Evolutionary conservation across 2,888 invertebrate genomes (phyloP).

Genomic region (Cetonia aurata): DNA sequence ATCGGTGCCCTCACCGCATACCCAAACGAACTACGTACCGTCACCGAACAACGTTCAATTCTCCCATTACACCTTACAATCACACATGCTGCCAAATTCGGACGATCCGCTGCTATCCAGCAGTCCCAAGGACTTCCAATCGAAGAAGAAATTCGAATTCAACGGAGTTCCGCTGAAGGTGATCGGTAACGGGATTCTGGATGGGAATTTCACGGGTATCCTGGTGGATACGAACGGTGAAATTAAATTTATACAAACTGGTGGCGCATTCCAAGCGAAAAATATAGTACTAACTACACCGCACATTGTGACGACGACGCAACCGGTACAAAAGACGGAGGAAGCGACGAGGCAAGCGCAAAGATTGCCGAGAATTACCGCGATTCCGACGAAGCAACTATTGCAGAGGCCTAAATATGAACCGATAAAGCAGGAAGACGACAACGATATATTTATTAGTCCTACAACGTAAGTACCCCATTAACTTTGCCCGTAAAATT

Average conservation of each 20-base stretch:
- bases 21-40: constrained; percentile 64
- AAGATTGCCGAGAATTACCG: constrained; percentile 46
- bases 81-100: constrained; percentile 89
- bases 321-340: constrained; percentile 51
- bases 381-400: constrained; percentile 59
- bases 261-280: constrained; percentile 66
- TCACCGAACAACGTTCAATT: constrained; percentile 64
- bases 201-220: constrained; percentile 71
- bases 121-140: constrained; percentile 83
- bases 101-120: constrained; percentile 88
- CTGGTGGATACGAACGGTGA: constrained; percentile 74
- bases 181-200: constrained; percentile 70
- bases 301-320: constrained; percentile 55
- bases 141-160: constrained; percentile 71
- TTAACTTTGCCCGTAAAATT: no score
- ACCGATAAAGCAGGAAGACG: constrained; percentile 73
- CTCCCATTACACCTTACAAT: constrained; percentile 73
- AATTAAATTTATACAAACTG: constrained; percentile 72
- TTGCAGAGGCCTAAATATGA: constrained; percentile 60
- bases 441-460: constrained; percentile 83
- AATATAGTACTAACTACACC: constrained; percentile 63
- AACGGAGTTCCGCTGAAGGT: constrained; percentile 70
- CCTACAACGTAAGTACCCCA: constrained; percentile 70
- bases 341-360: constrained; percentile 47
- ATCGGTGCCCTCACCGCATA: constrained; percentile 61